Percentiles rank a stretch among this genome's conserved stretches.
phyloP scores from a whole-genome alignment of 2,888 invertebrate genomes.

The Drosophila koepferae region DNA sequence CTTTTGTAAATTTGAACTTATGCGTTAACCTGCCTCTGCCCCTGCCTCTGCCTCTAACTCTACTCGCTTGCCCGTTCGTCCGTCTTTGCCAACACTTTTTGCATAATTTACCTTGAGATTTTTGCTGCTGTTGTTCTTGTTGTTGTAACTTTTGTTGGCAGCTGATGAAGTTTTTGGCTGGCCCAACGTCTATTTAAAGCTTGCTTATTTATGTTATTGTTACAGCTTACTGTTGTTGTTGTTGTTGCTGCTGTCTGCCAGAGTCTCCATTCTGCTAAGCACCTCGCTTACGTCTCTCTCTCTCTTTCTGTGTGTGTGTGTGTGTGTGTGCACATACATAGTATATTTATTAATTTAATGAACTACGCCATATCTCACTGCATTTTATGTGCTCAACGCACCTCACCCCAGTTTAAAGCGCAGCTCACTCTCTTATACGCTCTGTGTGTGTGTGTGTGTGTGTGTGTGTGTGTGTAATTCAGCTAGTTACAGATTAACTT shows the following conservation, averaged over 20 bases:
- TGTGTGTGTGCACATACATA: conserved; percentile 4
- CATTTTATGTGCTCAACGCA: conserved; percentile 37
- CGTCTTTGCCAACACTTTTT: conserved; percentile 5
- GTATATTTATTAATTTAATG: conserved; percentile 58
- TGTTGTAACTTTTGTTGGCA: conserved; percentile 34
- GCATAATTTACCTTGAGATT: conserved; percentile 36
- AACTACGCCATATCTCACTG: conserved; percentile 53
- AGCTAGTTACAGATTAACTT: conserved; percentile 31
- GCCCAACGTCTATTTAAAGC: conserved; percentile 35
- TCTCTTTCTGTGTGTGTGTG: conserved; percentile 4
- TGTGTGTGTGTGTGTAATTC: conserved; percentile 5
- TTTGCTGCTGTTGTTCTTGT: conserved; percentile 5
- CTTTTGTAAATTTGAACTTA: conserved; percentile 44
- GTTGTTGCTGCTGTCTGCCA: conserved; percentile 27
- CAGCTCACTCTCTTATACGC: conserved; percentile 1
- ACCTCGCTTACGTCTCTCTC: neutral
- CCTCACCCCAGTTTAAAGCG: conserved; percentile 18
- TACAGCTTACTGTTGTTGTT: conserved; percentile 20
- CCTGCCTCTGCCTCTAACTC: conserved; percentile 5
- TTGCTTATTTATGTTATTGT: conserved; percentile 55
- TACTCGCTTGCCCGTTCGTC: neutral
- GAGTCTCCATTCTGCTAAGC: conserved; percentile 27
- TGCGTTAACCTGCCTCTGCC: conserved; percentile 6
- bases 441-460: neutral
- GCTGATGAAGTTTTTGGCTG: conserved; percentile 44